Percentiles rank a stretch among this genome's conserved stretches.
Evolutionary conservation across 2,888 invertebrate genomes (phyloP).

Genomic region (Parthenolecanium corni): DNA sequence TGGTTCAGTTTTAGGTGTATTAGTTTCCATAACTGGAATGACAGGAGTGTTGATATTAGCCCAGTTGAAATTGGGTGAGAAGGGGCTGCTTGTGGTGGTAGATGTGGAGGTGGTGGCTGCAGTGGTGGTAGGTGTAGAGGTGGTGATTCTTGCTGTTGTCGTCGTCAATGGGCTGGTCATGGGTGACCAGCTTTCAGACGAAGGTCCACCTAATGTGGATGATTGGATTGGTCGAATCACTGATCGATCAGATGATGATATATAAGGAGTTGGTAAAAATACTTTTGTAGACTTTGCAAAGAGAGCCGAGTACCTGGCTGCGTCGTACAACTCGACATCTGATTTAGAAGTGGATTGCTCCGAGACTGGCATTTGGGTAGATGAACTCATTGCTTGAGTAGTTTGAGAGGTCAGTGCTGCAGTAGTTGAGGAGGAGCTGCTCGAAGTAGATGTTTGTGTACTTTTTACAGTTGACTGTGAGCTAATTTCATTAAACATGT

Average conservation of each 20-base stretch:
- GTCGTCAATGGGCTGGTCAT: too few species aligned
- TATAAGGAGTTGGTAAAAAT: not conserved
- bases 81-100: not conserved
- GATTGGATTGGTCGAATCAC: too few species aligned
- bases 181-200: too few species aligned
- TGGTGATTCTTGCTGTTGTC: too few species aligned
- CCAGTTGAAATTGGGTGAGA: not conserved
- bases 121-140: not conserved
- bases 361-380: too few species aligned
- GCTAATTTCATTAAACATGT: too few species aligned
- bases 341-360: not conserved
- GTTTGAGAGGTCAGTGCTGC: not conserved
- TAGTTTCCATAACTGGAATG: not conserved
- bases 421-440: not conserved
- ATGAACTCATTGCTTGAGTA: not conserved
- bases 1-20: conserved; percentile 12
- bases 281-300: not conserved
- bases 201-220: too few species aligned
- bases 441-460: too few species aligned
- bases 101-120: not conserved
- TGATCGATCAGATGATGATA: too few species aligned
- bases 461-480: too few species aligned
- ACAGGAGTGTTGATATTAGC: not conserved
- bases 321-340: not conserved
- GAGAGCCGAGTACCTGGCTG: not conserved